phyloP scores from a whole-genome alignment of 2,113 vertebrate genomes.

The Macquaria australasica region DNA sequence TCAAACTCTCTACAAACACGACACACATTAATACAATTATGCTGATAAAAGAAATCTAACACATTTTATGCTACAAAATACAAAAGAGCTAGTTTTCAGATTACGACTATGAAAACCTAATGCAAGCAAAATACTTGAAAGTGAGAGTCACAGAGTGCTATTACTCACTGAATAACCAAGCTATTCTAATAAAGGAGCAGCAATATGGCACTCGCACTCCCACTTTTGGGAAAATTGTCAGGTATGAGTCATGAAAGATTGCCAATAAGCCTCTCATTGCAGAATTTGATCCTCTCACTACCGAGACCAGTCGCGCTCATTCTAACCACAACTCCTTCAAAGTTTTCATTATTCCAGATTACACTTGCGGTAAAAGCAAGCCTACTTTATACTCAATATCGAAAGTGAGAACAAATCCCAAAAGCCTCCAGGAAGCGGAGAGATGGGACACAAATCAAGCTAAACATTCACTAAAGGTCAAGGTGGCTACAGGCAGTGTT shows the following conservation, averaged over 20 bases:
- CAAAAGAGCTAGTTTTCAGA: not conserved
- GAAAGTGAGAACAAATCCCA: constrained; percentile 51
- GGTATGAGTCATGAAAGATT: not conserved
- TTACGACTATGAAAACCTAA: not conserved
- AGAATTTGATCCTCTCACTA: constrained; percentile 21
- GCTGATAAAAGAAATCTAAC: not conserved
- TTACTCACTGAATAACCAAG: not conserved
- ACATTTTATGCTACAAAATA: not conserved
- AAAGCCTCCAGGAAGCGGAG: constrained; percentile 35
- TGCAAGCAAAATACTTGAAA: not conserved
- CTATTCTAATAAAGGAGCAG: not conserved
- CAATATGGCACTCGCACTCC: constrained; percentile 5
- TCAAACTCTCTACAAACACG: not conserved
- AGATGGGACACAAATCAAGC: constrained; percentile 38
- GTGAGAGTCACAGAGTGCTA: not conserved
- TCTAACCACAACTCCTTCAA: constrained; percentile 13
- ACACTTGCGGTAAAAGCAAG: constrained; percentile 25
- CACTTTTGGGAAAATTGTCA: constrained; percentile 19
- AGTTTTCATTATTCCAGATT: constrained; percentile 18
- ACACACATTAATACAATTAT: not conserved
- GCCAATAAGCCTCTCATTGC: not conserved
- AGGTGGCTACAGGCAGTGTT: constrained; percentile 56
- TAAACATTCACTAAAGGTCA: constrained; percentile 45
- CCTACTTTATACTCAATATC: constrained; percentile 33
- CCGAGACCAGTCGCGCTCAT: not conserved